These are phyloP conservation scores for Diplolepis rosae DNA, from an alignment of 2,888 invertebrate species.

Conservation along the genomic window DNA sequence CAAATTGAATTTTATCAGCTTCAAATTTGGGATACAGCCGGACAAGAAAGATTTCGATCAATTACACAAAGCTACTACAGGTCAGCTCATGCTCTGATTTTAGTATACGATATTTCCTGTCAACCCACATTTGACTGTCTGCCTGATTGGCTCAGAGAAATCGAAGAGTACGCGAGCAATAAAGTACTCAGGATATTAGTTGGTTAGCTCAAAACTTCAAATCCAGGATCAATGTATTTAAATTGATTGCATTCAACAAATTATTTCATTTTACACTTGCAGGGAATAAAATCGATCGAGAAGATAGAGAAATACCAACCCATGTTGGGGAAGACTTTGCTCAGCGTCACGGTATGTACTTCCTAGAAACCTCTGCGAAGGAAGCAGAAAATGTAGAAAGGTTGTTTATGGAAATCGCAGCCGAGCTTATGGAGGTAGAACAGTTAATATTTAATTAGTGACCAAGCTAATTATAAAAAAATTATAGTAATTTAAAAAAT, in stretches of 20 bases:
- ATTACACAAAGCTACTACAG: constrained; percentile 99
- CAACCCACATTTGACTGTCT: constrained; percentile 98
- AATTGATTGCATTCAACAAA: background rate
- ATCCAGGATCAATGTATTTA: too few species aligned
- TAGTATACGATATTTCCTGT: constrained; percentile 98
- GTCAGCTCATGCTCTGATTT: constrained; percentile 96
- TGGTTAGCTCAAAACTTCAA: constrained; percentile 79
- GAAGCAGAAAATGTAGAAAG: constrained; percentile 98
- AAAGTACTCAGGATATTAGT: constrained; percentile 96
- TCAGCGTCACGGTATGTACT: constrained; percentile 96
- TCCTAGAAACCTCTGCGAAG: constrained; percentile 97
- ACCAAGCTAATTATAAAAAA: too few species aligned
- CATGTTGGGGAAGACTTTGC: constrained; percentile 97
- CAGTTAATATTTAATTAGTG: too few species aligned
- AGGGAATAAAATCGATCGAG: constrained; percentile 98
- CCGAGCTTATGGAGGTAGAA: constrained; percentile 88
- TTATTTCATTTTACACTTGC: constrained; percentile 33
- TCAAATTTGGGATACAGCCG: constrained; percentile 99
- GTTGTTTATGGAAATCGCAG: constrained; percentile 97
- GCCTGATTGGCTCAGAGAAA: constrained; percentile 97
- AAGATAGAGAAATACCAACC: constrained; percentile 95
- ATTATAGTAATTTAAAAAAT: constrained; percentile 19
- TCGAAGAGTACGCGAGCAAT: constrained; percentile 97
- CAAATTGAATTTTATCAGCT: constrained; percentile 77
- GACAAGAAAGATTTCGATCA: constrained; percentile 96